Base-by-base conservation (phyloP, 2,888 invertebrate species). In the Trissolcus japonicus region DNA sequence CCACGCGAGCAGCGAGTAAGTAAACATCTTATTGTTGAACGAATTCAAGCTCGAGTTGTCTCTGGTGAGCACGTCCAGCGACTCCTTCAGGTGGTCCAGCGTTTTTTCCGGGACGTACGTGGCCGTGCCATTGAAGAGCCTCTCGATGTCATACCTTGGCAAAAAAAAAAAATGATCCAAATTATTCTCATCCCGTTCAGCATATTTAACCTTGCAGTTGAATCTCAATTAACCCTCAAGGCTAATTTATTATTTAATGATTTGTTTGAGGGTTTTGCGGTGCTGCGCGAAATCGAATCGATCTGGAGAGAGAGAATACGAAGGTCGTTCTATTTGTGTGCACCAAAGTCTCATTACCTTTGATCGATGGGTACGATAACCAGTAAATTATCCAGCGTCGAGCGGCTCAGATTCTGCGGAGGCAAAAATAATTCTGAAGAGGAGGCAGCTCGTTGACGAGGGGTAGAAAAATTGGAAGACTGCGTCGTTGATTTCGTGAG, bases 21-120 rank as follows among this genome's bases (percentile, higher is more conserved):
- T 86, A 74, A 86, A 89, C 82, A 86, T 87, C 78, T 86, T 88
- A 77, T 86, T 88, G 77, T 85, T 87, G 74, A 82, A 84, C 9
- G 81, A 81, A 72, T 85, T 85, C 56, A 85, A 80, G 54, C 82
- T 84, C 7, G 82, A 82, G 73, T 85, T 86, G 63, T 85, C 84
- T 43, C 79, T 79, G 7, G 79, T 81, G 16, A 86, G 68, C 17
- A 86, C 79, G 53, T 82, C 79, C 35, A 89, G 71, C 2, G 86
- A 87, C 79, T 89, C 88, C 73, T 85, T 84, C 14, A 89, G 68
- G 57, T 80, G 84, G 53, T 87, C 85, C 54, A 86, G 75, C 9
- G 85, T 81, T 2, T 81, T 82, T 56, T 85, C 83, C 11, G 75
- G 79, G 9, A 78, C 72, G 79, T 85, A 87, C 7, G 68, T 66